Conservation (phyloP, 92 coral and sea anemone genomes). For the Paragorgia papillata region DNA sequence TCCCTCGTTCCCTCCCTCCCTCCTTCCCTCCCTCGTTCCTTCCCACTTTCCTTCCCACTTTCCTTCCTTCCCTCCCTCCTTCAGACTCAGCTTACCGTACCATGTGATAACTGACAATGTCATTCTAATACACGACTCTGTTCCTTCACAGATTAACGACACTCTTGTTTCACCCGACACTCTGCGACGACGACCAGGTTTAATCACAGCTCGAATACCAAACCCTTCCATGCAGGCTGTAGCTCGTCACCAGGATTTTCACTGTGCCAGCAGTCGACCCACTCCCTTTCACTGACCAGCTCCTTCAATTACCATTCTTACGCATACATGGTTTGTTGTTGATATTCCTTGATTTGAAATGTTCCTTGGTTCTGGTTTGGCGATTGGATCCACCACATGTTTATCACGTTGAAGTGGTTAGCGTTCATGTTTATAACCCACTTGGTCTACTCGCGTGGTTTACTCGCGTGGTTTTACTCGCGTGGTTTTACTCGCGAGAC, state of each 20-base stretch:
- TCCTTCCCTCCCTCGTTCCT: no score
- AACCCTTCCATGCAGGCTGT: conserved; percentile 2
- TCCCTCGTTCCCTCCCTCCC: no score
- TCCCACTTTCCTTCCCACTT: no score
- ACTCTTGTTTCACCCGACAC: neutral
- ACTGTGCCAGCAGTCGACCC: conserved; percentile 11
- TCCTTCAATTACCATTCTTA: conserved; percentile 12
- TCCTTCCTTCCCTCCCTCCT: no score
- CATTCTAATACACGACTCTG: no score
- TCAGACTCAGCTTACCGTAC: no score
- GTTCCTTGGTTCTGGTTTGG: conserved; percentile 15
- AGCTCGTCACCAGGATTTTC: conserved; percentile 29
- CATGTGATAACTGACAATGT: no score
- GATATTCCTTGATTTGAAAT: conserved; percentile 6
- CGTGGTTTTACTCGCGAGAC: neutral
- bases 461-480: neutral
- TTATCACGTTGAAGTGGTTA: conserved; percentile 6
- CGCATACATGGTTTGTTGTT: conserved; percentile 4
- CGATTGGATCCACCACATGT: neutral
- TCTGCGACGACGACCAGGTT: conserved; percentile 7
- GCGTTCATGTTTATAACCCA: conserved; percentile 8
- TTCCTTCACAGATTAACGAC: conserved; percentile 5
- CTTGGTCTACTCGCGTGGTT: neutral
- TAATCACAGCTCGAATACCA: conserved; percentile 11
- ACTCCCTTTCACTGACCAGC: conserved; percentile 18